A percentile compares a stretch with the other conserved stretches of the same genome.
Evolutionary conservation across 2,888 invertebrate species (phyloP).

Genomic region (Acrobasis suavella): DNA sequence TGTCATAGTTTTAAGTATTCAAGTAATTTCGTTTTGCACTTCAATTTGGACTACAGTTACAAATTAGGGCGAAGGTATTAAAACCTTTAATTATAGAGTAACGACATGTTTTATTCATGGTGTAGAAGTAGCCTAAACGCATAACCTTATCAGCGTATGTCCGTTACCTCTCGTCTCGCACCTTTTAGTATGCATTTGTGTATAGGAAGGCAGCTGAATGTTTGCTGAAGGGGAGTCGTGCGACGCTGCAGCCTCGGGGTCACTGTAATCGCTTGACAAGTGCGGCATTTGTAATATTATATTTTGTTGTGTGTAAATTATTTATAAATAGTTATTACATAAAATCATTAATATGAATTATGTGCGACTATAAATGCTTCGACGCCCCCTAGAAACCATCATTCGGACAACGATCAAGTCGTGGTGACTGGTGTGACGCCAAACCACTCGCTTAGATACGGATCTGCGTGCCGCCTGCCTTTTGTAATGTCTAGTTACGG

Average conservation of each 20-base stretch:
- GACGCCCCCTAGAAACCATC: constrained; percentile 3
- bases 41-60: constrained; percentile 73
- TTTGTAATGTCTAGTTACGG: constrained; percentile 18
- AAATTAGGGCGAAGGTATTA: constrained; percentile 69
- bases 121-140: constrained; percentile 70
- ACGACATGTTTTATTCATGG: constrained; percentile 71
- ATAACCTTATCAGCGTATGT: constrained; percentile 58
- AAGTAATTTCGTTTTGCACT: constrained; percentile 79
- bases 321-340: constrained; percentile 21
- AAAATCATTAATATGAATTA: constrained; percentile 19
- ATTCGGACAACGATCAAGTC: background rate
- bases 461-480: constrained; percentile 31
- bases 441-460: background rate
- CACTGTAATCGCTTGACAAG: constrained; percentile 17
- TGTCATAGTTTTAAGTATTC: constrained; percentile 81
- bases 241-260: constrained; percentile 5
- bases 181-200: constrained; percentile 41
- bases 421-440: background rate
- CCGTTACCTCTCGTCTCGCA: constrained; percentile 49
- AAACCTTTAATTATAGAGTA: constrained; percentile 68
- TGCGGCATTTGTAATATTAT: constrained; percentile 21
- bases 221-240: constrained; percentile 23
- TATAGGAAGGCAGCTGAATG: constrained; percentile 28
- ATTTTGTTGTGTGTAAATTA: constrained; percentile 23
- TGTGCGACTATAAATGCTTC: constrained; percentile 18